Conservation (phyloP, 30 jellyfish, hydroid and myxozoan genomes). For the Chrysaora quinquecirrha region DNA sequence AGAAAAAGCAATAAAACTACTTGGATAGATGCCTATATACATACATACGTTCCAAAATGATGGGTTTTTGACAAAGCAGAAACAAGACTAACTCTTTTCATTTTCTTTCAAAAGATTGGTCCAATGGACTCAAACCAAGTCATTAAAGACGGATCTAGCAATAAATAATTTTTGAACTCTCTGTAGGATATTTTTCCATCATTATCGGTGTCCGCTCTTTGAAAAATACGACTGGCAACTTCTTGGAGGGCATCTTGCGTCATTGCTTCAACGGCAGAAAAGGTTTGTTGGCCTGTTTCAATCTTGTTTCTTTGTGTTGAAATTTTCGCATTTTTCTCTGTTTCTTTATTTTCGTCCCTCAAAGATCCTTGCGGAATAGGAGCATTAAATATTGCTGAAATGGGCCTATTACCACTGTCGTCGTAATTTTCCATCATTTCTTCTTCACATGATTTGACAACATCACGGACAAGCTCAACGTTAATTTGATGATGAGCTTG, state of each 20-base stretch:
- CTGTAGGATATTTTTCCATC: slow-evolving; percentile 81
- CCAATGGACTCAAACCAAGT: slow-evolving; percentile 96
- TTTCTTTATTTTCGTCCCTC: background rate
- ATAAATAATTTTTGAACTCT: slow-evolving; percentile 76
- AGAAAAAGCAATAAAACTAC: too few relatives aligned
- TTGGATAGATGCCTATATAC: too few relatives aligned
- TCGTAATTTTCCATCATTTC: slow-evolving; percentile 95
- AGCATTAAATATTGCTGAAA: slow-evolving; percentile 95
- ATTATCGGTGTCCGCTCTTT: slow-evolving; percentile 85
- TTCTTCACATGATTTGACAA: slow-evolving; percentile 96
- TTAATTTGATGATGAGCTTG: slow-evolving; percentile 91
- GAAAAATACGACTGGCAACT: slow-evolving; percentile 73
- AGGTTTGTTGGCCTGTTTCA: slow-evolving; percentile 43
- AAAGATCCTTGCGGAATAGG: slow-evolving; percentile 84
- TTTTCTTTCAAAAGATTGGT: slow-evolving; percentile 78
- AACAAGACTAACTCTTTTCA: too few relatives aligned
- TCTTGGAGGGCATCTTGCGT: slow-evolving; percentile 94
- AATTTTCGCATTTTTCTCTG: background rate
- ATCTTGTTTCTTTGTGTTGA: background rate
- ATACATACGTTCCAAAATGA: too few relatives aligned
- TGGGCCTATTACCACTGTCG: slow-evolving; percentile 89
- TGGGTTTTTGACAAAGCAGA: too few relatives aligned
- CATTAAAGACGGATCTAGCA: slow-evolving; percentile 84
- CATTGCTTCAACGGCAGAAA: slow-evolving; percentile 99
- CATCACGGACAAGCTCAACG: slow-evolving; percentile 95